Conservation (phyloP, 2,888 invertebrate species). For the Anoplius nigerrimus region DNA sequence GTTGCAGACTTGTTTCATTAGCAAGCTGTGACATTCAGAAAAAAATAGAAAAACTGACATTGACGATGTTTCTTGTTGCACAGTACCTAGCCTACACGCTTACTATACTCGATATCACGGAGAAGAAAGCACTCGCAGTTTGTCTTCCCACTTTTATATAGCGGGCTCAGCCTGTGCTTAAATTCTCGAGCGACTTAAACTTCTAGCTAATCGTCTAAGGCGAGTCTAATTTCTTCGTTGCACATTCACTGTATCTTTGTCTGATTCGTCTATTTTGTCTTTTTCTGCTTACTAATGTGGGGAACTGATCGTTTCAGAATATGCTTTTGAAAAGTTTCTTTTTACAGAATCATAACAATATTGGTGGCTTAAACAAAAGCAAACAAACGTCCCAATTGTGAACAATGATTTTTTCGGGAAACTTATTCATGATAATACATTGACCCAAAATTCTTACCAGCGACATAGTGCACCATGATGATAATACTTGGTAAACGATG, state of each 20-base stretch:
- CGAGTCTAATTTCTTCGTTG: conserved; percentile 57
- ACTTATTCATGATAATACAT: neutral
- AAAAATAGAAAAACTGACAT: conserved; percentile 18
- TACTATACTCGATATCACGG: too few species aligned
- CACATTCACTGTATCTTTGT: conserved; percentile 63
- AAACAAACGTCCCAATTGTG: neutral
- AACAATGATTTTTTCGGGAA: neutral
- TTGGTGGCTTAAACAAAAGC: neutral
- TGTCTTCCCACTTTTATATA: conserved; percentile 39
- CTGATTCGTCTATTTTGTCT: conserved; percentile 36
- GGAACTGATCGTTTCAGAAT: conserved; percentile 2
- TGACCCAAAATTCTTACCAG: neutral
- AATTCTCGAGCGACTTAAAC: neutral
- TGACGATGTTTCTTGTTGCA: conserved; percentile 26
- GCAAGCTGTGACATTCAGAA: neutral
- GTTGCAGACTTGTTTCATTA: conserved; percentile 39
- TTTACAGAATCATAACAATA: neutral
- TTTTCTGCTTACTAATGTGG: neutral
- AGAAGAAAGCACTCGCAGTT: conserved; percentile 13
- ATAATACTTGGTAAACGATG: too few species aligned
- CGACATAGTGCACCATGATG: neutral
- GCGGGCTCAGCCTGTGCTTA: conserved; percentile 43
- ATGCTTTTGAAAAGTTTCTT: neutral
- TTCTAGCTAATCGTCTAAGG: conserved; percentile 39
- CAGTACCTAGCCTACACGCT: too few species aligned